Evolutionary conservation across 2,888 invertebrate genomes (phyloP).

Genomic region (Phaonia tiefii): DNA sequence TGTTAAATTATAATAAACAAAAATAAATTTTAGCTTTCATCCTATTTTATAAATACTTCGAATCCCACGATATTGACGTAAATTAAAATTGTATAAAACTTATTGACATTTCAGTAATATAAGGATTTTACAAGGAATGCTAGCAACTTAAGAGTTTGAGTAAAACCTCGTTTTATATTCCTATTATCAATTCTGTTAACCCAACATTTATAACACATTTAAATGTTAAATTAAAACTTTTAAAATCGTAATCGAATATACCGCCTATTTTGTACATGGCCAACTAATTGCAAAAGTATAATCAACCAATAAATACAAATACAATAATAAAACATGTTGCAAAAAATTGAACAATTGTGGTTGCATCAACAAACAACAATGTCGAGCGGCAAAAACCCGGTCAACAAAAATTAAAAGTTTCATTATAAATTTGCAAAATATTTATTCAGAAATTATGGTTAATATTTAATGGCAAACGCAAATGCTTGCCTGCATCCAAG

Average conservation of each 20-base stretch:
- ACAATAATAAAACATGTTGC: slow-evolving; percentile 24
- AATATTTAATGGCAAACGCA: slow-evolving; percentile 10
- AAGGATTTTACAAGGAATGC: too few relatives aligned
- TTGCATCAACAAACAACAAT: slow-evolving; percentile 11
- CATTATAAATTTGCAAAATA: background rate
- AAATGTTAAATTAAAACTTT: too few relatives aligned
- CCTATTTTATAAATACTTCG: too few relatives aligned
- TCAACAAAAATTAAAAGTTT: slow-evolving; percentile 4
- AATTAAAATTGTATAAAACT: too few relatives aligned
- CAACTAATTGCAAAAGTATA: slow-evolving; percentile 8
- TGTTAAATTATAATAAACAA: too few relatives aligned
- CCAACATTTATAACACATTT: too few relatives aligned
- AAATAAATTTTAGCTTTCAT: too few relatives aligned
- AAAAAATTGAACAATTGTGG: slow-evolving; percentile 24
- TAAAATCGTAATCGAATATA: slow-evolving; percentile 6
- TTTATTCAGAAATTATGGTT: slow-evolving; percentile 22
- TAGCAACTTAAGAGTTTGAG: too few relatives aligned
- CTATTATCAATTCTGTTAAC: too few relatives aligned
- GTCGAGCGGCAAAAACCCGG: background rate
- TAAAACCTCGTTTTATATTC: too few relatives aligned
- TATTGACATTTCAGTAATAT: too few relatives aligned
- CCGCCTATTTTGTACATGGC: slow-evolving; percentile 3
- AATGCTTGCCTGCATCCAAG: background rate
- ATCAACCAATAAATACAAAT: background rate
- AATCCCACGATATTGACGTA: too few relatives aligned